These are phyloP conservation scores for Bufo gargarizans DNA, from an alignment of 2,113 vertebrate genomes.

Conservation along the genomic window DNA sequence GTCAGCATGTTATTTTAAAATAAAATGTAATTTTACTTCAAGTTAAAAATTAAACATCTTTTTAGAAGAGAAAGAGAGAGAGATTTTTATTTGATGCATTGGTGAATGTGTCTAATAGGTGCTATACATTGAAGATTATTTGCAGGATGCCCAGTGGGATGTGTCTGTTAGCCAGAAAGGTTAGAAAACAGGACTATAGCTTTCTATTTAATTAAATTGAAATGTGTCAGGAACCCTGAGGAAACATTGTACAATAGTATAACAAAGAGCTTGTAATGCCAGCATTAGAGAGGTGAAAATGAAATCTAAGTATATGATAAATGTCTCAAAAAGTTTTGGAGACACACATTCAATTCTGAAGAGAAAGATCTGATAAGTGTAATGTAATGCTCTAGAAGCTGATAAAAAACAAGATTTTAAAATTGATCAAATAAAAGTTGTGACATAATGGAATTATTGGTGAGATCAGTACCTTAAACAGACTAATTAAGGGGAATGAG, in stretches of 20 bases:
- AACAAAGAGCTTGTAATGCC: constrained; percentile 27
- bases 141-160: constrained; percentile 10
- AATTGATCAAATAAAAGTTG: background rate
- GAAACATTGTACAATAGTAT: constrained; percentile 16
- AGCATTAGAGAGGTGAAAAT: constrained; percentile 9
- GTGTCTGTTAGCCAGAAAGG: background rate
- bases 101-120: constrained; percentile 41
- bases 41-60: background rate
- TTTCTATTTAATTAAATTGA: constrained; percentile 48
- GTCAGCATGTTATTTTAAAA: background rate
- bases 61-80: background rate
- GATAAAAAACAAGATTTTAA: background rate
- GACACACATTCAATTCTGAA: background rate
- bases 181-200: constrained; percentile 43
- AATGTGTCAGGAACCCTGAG: constrained; percentile 42
- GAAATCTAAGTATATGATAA: constrained; percentile 11
- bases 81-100: constrained; percentile 14
- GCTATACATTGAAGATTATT: constrained; percentile 16
- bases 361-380: background rate
- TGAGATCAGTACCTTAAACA: background rate
- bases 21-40: background rate
- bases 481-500: too few relatives aligned
- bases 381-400: background rate
- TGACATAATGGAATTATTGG: background rate
- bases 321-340: background rate